Evolutionary conservation across 2,888 invertebrate species (phyloP).

Genomic region (Hirtodrosophila cameraria): DNA sequence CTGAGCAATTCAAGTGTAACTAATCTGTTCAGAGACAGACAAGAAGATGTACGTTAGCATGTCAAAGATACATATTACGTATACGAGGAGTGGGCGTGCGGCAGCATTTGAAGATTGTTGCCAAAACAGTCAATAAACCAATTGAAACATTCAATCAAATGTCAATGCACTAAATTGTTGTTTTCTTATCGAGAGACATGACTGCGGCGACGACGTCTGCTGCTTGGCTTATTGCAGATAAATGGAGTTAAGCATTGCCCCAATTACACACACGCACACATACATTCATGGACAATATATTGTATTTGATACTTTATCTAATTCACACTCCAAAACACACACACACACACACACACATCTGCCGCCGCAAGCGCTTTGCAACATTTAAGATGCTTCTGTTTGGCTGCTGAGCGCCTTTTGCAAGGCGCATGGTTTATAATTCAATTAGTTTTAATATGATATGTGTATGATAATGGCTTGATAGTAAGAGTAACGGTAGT

Average conservation of each 20-base stretch:
- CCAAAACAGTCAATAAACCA: constrained; percentile 35
- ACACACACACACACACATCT: constrained; percentile 1
- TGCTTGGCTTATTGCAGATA: constrained; percentile 35
- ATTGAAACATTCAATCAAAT: constrained; percentile 60
- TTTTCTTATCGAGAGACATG: constrained; percentile 47
- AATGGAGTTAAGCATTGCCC: constrained; percentile 60
- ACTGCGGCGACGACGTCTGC: constrained; percentile 9
- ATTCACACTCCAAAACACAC: neutral
- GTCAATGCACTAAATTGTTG: constrained; percentile 41
- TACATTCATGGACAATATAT: constrained; percentile 13
- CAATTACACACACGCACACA: constrained; percentile 55
- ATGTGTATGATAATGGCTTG: constrained; percentile 36
- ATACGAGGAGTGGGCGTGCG: constrained; percentile 51
- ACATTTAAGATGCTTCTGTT: constrained; percentile 34
- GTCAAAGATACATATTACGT: constrained; percentile 53
- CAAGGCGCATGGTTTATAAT: constrained; percentile 59
- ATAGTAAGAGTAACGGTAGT: constrained; percentile 4
- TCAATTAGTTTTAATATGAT: constrained; percentile 73
- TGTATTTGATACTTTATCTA: constrained; percentile 34
- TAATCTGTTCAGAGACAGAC: neutral
- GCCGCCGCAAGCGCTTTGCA: constrained; percentile 1
- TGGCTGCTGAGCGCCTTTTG: constrained; percentile 40
- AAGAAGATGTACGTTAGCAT: no score
- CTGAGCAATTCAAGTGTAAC: constrained; percentile 5
- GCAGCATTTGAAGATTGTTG: constrained; percentile 22